Conservation (phyloP, 2,797 vertebrate species). For the Phoebastria nigripes region DNA sequence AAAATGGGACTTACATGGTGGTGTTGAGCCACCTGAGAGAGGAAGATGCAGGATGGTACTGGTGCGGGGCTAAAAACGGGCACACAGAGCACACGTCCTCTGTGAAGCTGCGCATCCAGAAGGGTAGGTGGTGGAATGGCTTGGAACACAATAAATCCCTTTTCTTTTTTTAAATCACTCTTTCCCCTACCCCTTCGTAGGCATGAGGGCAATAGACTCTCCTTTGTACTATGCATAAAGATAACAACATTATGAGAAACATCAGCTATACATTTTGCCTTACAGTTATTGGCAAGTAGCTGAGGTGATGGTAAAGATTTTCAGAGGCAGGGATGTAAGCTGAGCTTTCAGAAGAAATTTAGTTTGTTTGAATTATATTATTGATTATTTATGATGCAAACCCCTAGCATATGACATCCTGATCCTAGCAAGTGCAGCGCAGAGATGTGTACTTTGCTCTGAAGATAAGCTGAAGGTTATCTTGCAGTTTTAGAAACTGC, state of each 20-base stretch:
- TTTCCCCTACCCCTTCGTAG: background rate
- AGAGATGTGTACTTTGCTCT: background rate
- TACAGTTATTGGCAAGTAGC: background rate
- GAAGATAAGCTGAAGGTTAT: background rate
- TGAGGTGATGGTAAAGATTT: background rate
- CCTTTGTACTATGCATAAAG: background rate
- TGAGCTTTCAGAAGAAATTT: background rate
- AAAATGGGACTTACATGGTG: background rate
- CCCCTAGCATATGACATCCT: background rate
- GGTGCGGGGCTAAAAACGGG: conserved; percentile 11
- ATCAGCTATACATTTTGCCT: rapidly evolving
- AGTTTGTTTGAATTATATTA: background rate
- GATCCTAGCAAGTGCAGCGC: background rate
- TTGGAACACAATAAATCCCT: background rate
- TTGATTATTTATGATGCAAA: background rate
- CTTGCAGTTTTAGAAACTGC: background rate
- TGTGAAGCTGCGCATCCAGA: conserved; percentile 4
- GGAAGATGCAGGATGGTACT: conserved; percentile 53
- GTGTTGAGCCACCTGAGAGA: conserved; percentile 3
- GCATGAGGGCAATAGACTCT: no score
- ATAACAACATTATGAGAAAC: background rate
- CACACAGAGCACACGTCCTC: background rate
- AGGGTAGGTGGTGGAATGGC: background rate
- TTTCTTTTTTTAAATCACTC: background rate
- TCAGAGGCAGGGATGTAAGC: background rate